phyloP scores from a whole-genome alignment of 2,113 vertebrate genomes.

The Chamaea fasciata region DNA sequence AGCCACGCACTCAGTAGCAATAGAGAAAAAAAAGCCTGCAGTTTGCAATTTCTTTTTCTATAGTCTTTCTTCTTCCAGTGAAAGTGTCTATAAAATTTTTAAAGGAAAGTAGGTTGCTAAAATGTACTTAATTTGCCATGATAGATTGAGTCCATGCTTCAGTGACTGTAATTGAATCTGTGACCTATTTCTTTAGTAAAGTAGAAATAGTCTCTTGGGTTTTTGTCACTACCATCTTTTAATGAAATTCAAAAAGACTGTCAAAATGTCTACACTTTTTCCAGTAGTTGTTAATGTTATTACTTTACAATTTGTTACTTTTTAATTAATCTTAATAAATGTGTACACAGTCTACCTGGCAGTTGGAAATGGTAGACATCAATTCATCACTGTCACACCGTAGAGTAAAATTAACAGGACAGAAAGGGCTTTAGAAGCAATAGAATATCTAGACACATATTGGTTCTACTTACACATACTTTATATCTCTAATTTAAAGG shows the following conservation, averaged over 20 bases:
- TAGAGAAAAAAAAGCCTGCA: neutral
- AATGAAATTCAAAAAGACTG: constrained; percentile 97
- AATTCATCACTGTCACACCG: constrained; percentile 58
- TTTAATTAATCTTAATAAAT: constrained; percentile 87
- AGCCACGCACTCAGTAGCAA: constrained; percentile 53
- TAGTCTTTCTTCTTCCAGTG: constrained; percentile 90
- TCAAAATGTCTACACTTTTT: constrained; percentile 89
- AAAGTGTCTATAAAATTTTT: constrained; percentile 99
- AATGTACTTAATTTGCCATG: constrained; percentile 99
- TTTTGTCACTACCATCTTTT: constrained; percentile 97
- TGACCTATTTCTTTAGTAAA: constrained; percentile 99
- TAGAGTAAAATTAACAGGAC: constrained; percentile 62
- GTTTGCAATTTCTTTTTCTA: constrained; percentile 81
- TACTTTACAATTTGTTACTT: constrained; percentile 83
- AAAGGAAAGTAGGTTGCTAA: constrained; percentile 99
- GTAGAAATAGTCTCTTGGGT: constrained; percentile 96
- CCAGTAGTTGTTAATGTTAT: constrained; percentile 86
- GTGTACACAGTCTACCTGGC: constrained; percentile 72
- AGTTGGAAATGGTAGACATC: constrained; percentile 57
- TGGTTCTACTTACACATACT: constrained; percentile 57
- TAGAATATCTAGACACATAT: constrained; percentile 30
- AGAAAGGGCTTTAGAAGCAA: constrained; percentile 39
- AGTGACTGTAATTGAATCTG: constrained; percentile 99
- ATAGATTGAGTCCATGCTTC: constrained; percentile 99
- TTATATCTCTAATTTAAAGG: constrained; percentile 35